These are phyloP conservation scores for Chelonus formosanus DNA, from an alignment of 2,888 invertebrate species.

Conservation along the genomic window DNA sequence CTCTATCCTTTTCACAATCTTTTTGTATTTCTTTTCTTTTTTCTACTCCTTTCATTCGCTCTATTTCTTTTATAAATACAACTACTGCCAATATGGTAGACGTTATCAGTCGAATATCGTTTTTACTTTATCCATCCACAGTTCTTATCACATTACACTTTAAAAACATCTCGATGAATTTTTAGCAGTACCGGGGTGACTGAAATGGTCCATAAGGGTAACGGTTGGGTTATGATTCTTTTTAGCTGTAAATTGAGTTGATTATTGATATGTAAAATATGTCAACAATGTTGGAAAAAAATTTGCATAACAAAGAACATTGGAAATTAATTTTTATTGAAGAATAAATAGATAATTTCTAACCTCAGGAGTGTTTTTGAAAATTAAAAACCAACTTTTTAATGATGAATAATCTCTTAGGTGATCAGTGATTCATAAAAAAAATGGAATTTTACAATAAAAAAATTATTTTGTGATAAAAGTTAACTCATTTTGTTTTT, in stretches of 20 bases:
- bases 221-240: conserved; percentile 17
- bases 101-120: conserved; percentile 34
- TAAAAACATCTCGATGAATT: conserved; percentile 41
- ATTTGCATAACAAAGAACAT: no score
- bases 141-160: conserved; percentile 38
- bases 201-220: conserved; percentile 4
- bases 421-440: no score
- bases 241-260: neutral
- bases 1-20: conserved; percentile 39
- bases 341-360: no score
- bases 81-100: conserved; percentile 36
- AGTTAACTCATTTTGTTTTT: no score
- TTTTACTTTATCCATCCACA: conserved; percentile 35
- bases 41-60: conserved; percentile 27
- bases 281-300: no score
- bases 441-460: no score
- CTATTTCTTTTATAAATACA: conserved; percentile 34
- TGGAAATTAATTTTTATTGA: no score
- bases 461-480: no score
- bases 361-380: no score
- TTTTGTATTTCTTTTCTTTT: conserved; percentile 37
- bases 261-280: neutral
- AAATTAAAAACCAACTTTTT: no score
- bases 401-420: no score
- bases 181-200: conserved; percentile 26